Conservation (phyloP, 2,888 invertebrate species). For the Hydriomena furcata region DNA sequence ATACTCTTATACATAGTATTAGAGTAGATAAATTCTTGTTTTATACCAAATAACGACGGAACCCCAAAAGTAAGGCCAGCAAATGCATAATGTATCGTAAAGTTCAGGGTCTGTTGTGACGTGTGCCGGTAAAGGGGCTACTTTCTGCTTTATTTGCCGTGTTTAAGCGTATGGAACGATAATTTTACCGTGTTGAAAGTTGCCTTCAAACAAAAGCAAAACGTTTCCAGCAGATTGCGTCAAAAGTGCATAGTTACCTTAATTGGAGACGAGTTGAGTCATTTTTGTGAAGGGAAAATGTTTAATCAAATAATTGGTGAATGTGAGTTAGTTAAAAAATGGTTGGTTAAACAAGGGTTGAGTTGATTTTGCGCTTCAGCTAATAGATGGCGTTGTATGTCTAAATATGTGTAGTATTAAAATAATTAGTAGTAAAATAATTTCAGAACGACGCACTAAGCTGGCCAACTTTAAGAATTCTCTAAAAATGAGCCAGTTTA, state of each 20-base stretch:
- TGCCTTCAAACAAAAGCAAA: slow-evolving; percentile 2
- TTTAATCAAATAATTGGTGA: too few species aligned
- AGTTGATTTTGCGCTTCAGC: too few species aligned
- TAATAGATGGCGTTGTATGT: slow-evolving; percentile 7
- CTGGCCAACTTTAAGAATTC: too few species aligned
- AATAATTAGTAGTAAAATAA: too few species aligned
- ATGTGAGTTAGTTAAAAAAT: too few species aligned
- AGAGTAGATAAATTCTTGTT: too few species aligned
- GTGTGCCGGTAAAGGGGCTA: slow-evolving; percentile 43
- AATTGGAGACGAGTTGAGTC: neutral
- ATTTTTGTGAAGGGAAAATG: neutral
- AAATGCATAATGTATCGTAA: slow-evolving; percentile 50
- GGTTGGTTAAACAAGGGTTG: neutral
- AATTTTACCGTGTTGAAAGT: slow-evolving; percentile 10
- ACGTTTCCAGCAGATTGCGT: slow-evolving; percentile 14
- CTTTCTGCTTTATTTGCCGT: slow-evolving; percentile 26
- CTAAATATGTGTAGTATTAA: too few species aligned
- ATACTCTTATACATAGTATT: too few species aligned
- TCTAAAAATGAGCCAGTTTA: too few species aligned
- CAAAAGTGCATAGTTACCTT: neutral
- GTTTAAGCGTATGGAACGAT: slow-evolving; percentile 18
- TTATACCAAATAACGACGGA: too few species aligned
- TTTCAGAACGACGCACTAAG: too few species aligned
- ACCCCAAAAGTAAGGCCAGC: slow-evolving; percentile 46
- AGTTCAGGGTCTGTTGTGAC: slow-evolving; percentile 53